Evolutionary conservation across 2,797 vertebrate genomes (phyloP), one percentile per base, ranked within the genome.

Genomic region (Gallirallus australis): DNA sequence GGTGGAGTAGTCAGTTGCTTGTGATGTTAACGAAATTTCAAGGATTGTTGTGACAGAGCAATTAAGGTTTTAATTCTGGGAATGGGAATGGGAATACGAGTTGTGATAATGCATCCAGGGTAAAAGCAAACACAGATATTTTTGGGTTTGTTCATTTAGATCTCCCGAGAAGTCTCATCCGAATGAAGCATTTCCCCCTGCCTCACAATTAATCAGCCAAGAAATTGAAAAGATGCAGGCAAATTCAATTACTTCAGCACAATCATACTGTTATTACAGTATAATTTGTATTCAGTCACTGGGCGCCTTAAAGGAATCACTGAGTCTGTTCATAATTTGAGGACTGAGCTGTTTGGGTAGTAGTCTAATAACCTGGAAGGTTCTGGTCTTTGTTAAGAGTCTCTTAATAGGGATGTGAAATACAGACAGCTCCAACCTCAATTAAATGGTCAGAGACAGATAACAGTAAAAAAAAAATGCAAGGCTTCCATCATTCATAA

Each of bases 221-320:
- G 13, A 86, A 88, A 87, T 3, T 12, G 42, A 86, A 79, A 86
- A 86, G 20, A 87, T 48, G 40, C 19, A 83, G 50, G 40, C 45
- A 89, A 92, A 88, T 82, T 84, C n/a, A 77, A 84, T 61, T 72
- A 57, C 42, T 89, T 82, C 20, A 89, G 48, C 28, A 89, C 21
- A 84, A 64, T 66, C 21, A 35, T 42, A 73, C 23, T 40, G 42
- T 20, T 79, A 48, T 75, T 78, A 69, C 24, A 75, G 28, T 4
- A 25, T 82, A 72, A 93, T 73, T 85, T 9, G 11, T 52, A 63
- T 64, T 64, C 47, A 50, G 63, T 60, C 47, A 83, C 17, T 13
- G 45, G 16, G 12, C 0, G 0, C 18, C 76, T 83, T 76, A 63
- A 59, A 66, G 42, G 25, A 86, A 47, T 79, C 18, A 1, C 14